phyloP scores from a whole-genome alignment of 2,888 invertebrate genomes.

The Epirrhoe alternata region DNA sequence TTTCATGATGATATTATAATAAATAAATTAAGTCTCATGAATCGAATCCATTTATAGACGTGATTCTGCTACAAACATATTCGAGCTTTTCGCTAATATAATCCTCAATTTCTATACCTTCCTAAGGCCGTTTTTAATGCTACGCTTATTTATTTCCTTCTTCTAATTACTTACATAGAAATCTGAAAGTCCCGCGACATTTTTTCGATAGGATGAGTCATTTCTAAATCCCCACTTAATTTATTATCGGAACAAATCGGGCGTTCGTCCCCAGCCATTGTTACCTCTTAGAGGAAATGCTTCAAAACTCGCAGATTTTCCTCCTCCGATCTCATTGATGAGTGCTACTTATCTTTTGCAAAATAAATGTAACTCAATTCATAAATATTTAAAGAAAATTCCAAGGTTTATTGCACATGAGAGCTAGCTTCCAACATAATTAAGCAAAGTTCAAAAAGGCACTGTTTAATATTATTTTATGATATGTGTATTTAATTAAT shows the following conservation, averaged over 20 bases:
- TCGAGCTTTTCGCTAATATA: too few relatives aligned
- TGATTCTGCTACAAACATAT: too few relatives aligned
- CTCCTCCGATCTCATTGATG: slow-evolving; percentile 1
- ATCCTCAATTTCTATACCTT: too few relatives aligned
- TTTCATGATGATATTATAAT: too few relatives aligned
- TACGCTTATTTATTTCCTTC: not conserved
- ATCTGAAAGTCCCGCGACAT: slow-evolving; percentile 7
- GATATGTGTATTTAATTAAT: too few relatives aligned
- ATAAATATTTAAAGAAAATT: slow-evolving; percentile 1
- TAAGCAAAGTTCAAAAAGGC: too few relatives aligned
- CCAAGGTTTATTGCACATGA: not conserved
- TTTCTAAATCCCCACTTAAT: slow-evolving; percentile 27
- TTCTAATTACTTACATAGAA: not conserved
- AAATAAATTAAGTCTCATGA: too few relatives aligned
- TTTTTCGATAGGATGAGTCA: slow-evolving; percentile 19
- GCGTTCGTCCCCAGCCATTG: slow-evolving; percentile 14
- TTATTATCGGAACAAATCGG: slow-evolving; percentile 26
- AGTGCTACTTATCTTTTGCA: slow-evolving; percentile 1
- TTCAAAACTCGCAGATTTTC: slow-evolving; percentile 11
- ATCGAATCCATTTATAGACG: too few relatives aligned
- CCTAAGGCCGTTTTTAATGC: too few relatives aligned
- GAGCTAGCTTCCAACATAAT: not conserved
- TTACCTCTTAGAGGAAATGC: slow-evolving; percentile 15
- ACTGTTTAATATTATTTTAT: too few relatives aligned
- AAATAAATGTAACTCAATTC: not conserved